A percentile compares a stretch with the other conserved stretches of the same genome.
Conservation (phyloP, 2,113 vertebrate genomes). For the Lepidothrix coronata region DNA sequence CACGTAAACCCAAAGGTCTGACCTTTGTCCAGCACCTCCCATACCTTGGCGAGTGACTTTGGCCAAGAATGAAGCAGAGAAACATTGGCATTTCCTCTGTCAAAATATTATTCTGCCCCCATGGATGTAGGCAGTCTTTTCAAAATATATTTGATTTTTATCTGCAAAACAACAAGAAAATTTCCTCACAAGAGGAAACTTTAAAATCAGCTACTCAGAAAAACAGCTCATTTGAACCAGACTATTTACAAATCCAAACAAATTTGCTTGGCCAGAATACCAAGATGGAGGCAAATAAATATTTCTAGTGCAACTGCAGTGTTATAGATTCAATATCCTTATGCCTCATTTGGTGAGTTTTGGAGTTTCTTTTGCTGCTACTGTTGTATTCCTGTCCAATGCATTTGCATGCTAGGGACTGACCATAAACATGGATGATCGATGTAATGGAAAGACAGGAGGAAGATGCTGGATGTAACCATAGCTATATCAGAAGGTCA, state of each 20-base stretch:
- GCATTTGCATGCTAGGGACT: not conserved
- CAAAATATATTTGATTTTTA: constrained; percentile 58
- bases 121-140: constrained; percentile 28
- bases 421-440: not conserved
- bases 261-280: not conserved
- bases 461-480: not conserved
- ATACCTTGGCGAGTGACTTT: constrained; percentile 41
- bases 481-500: not conserved
- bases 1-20: not conserved
- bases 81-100: constrained; percentile 54
- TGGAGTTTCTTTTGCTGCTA: not conserved
- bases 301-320: not conserved
- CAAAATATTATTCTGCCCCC: constrained; percentile 61
- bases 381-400: not conserved
- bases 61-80: constrained; percentile 13
- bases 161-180: constrained; percentile 58
- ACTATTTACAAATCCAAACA: constrained; percentile 43
- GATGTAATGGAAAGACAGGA: not conserved
- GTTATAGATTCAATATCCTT: not conserved
- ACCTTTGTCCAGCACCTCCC: constrained; percentile 20
- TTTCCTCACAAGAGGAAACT: constrained; percentile 43
- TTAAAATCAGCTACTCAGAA: constrained; percentile 30
- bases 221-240: constrained; percentile 21
- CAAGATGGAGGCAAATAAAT: constrained; percentile 28
- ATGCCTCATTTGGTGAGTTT: not conserved